Evolutionary conservation across 1,140 invertebrate genomes (phyloP).

Genomic region (Bombus soroeensis): DNA sequence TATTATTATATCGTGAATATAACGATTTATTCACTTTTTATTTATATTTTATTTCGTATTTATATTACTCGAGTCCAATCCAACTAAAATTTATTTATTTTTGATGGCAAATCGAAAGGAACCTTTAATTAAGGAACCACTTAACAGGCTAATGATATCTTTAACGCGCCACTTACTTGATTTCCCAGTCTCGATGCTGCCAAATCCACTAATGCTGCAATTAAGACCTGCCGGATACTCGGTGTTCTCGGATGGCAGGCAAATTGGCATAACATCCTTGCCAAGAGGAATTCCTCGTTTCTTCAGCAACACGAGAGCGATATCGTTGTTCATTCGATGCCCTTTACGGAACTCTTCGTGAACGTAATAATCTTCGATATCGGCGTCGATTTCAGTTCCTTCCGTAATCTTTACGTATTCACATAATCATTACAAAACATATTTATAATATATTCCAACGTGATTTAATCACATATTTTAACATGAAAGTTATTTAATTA

Average conservation of each 20-base stretch:
- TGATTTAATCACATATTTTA: too few species aligned
- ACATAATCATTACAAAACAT: neutral
- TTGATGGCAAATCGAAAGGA: neutral
- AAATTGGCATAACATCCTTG: constrained; percentile 89
- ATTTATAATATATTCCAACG: too few species aligned
- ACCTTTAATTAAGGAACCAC: neutral
- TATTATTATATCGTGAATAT: too few species aligned
- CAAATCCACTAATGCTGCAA: constrained; percentile 92
- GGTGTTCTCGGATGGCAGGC: constrained; percentile 85
- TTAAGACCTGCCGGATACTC: constrained; percentile 85
- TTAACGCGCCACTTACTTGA: constrained; percentile 81
- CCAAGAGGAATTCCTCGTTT: constrained; percentile 86
- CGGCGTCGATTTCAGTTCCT: constrained; percentile 86
- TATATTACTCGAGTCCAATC: too few species aligned
- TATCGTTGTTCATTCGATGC: constrained; percentile 88
- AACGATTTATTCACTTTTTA: too few species aligned
- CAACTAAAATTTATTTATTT: neutral
- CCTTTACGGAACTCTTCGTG: constrained; percentile 87
- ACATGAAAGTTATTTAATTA: too few species aligned
- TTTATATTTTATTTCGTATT: too few species aligned
- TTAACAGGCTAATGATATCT: neutral
- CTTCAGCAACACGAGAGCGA: constrained; percentile 88
- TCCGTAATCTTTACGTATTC: constrained; percentile 82
- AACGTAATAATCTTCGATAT: constrained; percentile 87
- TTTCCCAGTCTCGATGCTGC: constrained; percentile 85